A percentile compares a stretch with the other conserved stretches of the same genome.
These are phyloP conservation scores for Pyrochroa serraticornis DNA, from an alignment of 2,888 invertebrate genomes.

Conservation along the genomic window DNA sequence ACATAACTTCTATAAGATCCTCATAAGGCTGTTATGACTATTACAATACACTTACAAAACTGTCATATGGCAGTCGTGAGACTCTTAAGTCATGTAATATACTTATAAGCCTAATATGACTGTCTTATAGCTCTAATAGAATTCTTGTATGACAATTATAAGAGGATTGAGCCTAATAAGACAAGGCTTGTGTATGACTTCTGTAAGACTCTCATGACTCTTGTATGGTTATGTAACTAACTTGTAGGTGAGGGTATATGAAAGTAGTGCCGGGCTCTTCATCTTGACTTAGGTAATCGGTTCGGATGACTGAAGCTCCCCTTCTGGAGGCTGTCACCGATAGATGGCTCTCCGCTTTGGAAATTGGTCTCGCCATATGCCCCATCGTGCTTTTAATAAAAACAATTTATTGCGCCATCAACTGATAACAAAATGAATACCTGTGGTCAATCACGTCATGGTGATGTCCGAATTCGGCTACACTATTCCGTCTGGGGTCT, in stretches of 20 bases:
- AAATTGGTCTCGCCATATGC: slow-evolving; percentile 63
- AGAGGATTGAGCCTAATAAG: no score
- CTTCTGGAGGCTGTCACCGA: slow-evolving; percentile 57
- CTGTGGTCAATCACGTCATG: slow-evolving; percentile 63
- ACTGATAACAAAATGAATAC: slow-evolving; percentile 43
- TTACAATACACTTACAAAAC: no score
- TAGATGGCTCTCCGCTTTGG: slow-evolving; percentile 70
- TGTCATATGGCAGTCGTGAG: no score
- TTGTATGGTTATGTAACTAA: slow-evolving; percentile 40
- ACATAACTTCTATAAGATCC: no score
- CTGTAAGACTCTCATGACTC: no score
- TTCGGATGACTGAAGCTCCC: slow-evolving; percentile 62
- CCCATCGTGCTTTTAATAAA: background rate
- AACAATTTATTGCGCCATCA: no score
- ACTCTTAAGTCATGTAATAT: no score
- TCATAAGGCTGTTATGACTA: no score
- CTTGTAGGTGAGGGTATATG: slow-evolving; percentile 70
- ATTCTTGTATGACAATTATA: no score
- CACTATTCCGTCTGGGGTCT: slow-evolving; percentile 64
- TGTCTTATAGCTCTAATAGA: no score
- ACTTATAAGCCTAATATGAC: no score
- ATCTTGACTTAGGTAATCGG: slow-evolving; percentile 65
- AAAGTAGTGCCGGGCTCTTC: slow-evolving; percentile 60
- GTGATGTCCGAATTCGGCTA: slow-evolving; percentile 64
- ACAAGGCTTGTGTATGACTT: no score